A percentile compares a stretch with the other conserved stretches of the same genome.
Evolutionary conservation across 2,888 invertebrate species (phyloP).

Genomic region (Bruchidius siliquastri): DNA sequence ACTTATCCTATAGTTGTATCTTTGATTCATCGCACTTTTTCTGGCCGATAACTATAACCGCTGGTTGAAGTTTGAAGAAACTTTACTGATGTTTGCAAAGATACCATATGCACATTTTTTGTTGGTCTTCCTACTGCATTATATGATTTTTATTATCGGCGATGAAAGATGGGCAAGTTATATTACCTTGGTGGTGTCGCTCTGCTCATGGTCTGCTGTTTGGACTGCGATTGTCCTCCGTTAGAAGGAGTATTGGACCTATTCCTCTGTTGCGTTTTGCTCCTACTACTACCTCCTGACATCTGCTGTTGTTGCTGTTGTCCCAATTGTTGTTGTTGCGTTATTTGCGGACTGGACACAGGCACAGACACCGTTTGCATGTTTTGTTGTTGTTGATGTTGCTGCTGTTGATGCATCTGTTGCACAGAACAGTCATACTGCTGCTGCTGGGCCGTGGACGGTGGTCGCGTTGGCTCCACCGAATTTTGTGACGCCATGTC

Average conservation of each 20-base stretch:
- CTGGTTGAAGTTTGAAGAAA: no score
- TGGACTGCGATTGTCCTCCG: conserved; percentile 14
- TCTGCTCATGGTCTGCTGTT: conserved; percentile 31
- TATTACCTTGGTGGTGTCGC: conserved; percentile 39
- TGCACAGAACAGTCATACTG: conserved; percentile 68
- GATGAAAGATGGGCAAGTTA: neutral
- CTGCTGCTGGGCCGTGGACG: conserved; percentile 50
- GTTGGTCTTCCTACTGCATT: no score
- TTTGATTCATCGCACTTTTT: no score
- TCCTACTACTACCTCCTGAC: conserved; percentile 2
- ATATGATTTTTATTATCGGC: no score
- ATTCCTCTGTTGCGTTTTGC: conserved; percentile 30
- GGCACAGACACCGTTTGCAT: conserved; percentile 39
- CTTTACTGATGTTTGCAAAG: no score
- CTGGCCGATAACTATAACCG: no score
- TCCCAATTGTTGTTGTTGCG: conserved; percentile 33
- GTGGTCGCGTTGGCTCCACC: conserved; percentile 57
- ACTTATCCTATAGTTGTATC: no score
- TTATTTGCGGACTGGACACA: conserved; percentile 48
- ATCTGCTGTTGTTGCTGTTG: conserved; percentile 24
- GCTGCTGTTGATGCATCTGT: conserved; percentile 40
- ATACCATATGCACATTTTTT: no score
- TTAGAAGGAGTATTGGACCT: conserved; percentile 40
- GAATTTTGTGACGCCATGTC: conserved; percentile 76
- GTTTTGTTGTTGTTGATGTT: conserved; percentile 34